Percentiles rank a stretch among this genome's conserved stretches.
These are phyloP conservation scores for Lithosia quadra DNA, from an alignment of 2,888 invertebrate genomes.

Conservation along the genomic window DNA sequence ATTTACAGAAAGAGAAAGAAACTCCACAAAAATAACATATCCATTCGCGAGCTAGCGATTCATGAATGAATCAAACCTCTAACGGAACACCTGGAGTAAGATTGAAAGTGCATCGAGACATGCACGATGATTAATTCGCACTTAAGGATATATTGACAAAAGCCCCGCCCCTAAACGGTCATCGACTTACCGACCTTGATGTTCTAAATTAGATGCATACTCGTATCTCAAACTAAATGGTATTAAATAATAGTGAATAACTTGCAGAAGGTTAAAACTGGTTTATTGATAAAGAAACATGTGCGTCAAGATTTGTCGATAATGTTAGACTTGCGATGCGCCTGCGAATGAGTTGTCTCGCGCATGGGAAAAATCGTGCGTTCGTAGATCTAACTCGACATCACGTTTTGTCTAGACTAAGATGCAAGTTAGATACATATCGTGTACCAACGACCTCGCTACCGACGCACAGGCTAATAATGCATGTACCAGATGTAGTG, in stretches of 20 bases:
- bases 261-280: conserved; percentile 77
- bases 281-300: conserved; percentile 66
- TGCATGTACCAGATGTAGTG: conserved; percentile 55
- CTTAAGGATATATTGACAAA: conserved; percentile 73
- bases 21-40: conserved; percentile 43
- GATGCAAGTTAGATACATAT: conserved; percentile 55
- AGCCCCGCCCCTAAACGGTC: conserved; percentile 72
- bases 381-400: conserved; percentile 54
- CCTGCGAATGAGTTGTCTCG: conserved; percentile 51
- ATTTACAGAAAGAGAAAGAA: conserved; percentile 50
- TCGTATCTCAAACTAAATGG: conserved; percentile 47
- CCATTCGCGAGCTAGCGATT: conserved; percentile 44
- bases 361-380: conserved; percentile 56
- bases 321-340: conserved; percentile 42
- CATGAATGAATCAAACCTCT: conserved; percentile 69
- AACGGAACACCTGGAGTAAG: conserved; percentile 69
- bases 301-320: conserved; percentile 67
- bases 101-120: conserved; percentile 79
- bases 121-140: conserved; percentile 78
- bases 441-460: conserved; percentile 59
- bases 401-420: conserved; percentile 56
- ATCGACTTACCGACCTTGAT: conserved; percentile 70
- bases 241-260: conserved; percentile 71
- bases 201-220: conserved; percentile 71
- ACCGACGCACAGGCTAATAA: conserved; percentile 51